Evolutionary conservation across 2,113 vertebrate genomes (phyloP).

Genomic region (Myotis lucifugus): DNA sequence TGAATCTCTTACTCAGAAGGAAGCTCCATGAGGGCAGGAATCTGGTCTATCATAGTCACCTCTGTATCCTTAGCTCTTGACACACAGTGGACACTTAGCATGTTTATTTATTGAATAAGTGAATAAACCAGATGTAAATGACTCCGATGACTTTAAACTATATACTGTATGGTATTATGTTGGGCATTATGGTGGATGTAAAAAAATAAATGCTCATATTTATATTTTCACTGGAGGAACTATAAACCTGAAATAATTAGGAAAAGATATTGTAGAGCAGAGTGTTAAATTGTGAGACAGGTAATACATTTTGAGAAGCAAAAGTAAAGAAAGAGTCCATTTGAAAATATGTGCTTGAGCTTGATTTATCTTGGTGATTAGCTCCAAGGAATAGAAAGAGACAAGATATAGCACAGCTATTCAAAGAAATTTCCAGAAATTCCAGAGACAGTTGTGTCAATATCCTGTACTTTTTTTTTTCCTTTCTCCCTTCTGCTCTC

Average conservation of each 20-base stretch:
- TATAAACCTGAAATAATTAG: not conserved
- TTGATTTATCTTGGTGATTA: slow-evolving; percentile 2
- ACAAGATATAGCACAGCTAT: not conserved
- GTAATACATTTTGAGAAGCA: not conserved
- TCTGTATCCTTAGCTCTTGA: not conserved
- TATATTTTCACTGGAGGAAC: not conserved
- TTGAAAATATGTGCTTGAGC: not conserved
- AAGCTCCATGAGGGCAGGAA: not conserved
- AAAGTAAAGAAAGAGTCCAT: not conserved
- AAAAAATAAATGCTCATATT: slow-evolving; percentile 18
- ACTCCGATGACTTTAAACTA: not conserved
- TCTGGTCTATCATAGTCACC: not conserved
- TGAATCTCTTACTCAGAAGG: not conserved
- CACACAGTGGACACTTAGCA: not conserved
- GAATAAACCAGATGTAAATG: not conserved
- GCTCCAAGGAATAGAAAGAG: slow-evolving; percentile 25
- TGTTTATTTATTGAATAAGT: not conserved
- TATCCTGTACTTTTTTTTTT: not conserved
- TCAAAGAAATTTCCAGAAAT: slow-evolving; percentile 25
- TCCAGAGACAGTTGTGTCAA: not conserved
- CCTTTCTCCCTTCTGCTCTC: not conserved
- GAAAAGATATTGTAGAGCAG: not conserved
- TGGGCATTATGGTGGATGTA: not conserved
- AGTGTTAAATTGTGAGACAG: not conserved
- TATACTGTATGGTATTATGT: not conserved